These are phyloP conservation scores for Lasioglossum figueresi DNA, from an alignment of 2,888 invertebrate genomes.

Conservation along the genomic window DNA sequence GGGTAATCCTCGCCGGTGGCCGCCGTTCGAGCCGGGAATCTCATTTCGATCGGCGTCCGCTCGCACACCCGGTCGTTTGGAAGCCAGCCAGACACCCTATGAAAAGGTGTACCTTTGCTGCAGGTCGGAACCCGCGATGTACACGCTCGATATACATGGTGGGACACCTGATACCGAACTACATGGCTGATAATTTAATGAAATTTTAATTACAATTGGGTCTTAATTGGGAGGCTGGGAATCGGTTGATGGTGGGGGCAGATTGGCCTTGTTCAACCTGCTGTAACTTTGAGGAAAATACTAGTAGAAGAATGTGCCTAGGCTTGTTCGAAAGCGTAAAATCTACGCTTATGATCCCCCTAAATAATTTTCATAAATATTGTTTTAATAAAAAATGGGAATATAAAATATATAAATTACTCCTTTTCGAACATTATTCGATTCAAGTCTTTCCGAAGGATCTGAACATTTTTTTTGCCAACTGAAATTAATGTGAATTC, in stretches of 20 bases:
- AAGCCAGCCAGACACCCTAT: conserved; percentile 56
- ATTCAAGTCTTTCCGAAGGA: neutral
- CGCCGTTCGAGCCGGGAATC: conserved; percentile 56
- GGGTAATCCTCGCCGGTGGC: conserved; percentile 48
- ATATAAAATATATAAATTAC: neutral
- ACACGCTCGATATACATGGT: conserved; percentile 18
- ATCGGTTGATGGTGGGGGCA: neutral
- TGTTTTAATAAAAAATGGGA: neutral
- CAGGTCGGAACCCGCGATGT: conserved; percentile 13
- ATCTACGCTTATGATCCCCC: neutral
- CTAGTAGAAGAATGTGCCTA: neutral
- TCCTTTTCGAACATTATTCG: neutral
- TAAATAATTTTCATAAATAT: neutral
- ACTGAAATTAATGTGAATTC: neutral
- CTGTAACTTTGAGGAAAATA: neutral
- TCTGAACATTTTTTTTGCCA: neutral
- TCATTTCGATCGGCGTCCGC: conserved; percentile 62
- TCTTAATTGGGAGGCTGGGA: neutral
- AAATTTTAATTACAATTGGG: neutral
- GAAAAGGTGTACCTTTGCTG: conserved; percentile 37
- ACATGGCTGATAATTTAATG: neutral
- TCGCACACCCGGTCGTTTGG: conserved; percentile 50
- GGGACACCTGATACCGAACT: neutral
- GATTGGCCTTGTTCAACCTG: neutral
- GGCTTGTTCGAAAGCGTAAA: neutral